Percentiles rank a stretch among this genome's conserved stretches.
phyloP scores from a whole-genome alignment of 2,888 invertebrate species.

The Eucera pruinosa region DNA sequence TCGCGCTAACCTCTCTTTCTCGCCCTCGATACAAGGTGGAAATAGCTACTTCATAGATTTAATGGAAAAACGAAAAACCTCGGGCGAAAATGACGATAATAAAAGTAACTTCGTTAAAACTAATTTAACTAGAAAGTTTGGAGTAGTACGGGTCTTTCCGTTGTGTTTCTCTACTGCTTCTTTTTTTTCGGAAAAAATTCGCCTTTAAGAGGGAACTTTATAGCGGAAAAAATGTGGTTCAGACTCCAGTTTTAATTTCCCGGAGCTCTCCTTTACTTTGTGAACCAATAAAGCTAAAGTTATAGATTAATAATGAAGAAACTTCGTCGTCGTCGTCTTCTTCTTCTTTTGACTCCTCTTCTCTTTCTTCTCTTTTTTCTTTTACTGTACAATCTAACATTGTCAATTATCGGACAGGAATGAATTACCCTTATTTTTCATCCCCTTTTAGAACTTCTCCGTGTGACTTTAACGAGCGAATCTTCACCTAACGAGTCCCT shows the following conservation, averaged over 20 bases:
- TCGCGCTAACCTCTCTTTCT: background rate
- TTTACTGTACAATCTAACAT: constrained; percentile 43
- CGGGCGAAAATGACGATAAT: constrained; percentile 49
- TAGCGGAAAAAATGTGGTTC: constrained; percentile 45
- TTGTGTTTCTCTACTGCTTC: constrained; percentile 9
- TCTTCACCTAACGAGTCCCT: constrained; percentile 33
- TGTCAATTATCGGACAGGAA: constrained; percentile 57
- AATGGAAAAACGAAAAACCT: constrained; percentile 23
- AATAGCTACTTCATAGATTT: constrained; percentile 12
- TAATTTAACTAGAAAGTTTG: constrained; percentile 51
- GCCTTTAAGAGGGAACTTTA: constrained; percentile 41
- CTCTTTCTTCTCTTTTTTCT: background rate
- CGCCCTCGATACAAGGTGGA: background rate
- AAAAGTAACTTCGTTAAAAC: constrained; percentile 58
- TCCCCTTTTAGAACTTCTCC: constrained; percentile 32
- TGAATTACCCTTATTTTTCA: constrained; percentile 58
- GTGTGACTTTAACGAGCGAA: constrained; percentile 53
- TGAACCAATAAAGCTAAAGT: constrained; percentile 58
- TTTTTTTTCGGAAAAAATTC: constrained; percentile 38
- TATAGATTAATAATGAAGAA: constrained; percentile 60
- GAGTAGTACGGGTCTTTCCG: constrained; percentile 41
- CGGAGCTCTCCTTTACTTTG: constrained; percentile 51
- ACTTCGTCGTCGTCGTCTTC: constrained; percentile 29
- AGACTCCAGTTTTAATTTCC: constrained; percentile 54
- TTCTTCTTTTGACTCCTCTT: background rate